These are phyloP conservation scores for Lasioglossum baleicum DNA, from an alignment of 1,140 invertebrate genomes.

Conservation along the genomic window DNA sequence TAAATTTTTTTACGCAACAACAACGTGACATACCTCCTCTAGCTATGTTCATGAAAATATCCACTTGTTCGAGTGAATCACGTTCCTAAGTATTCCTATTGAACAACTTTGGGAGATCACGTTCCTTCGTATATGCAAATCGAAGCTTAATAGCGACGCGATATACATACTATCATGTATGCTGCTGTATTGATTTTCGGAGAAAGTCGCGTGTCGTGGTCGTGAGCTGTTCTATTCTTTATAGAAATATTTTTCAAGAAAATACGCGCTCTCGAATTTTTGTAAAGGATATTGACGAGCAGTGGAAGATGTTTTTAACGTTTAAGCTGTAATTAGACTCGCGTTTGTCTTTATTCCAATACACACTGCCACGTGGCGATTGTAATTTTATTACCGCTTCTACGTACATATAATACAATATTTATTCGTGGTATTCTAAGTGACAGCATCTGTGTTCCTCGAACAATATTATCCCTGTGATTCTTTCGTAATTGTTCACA, in stretches of 20 bases:
- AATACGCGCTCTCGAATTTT: constrained; percentile 22
- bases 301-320: constrained; percentile 8
- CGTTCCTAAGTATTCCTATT: constrained; percentile 47
- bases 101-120: constrained; percentile 37
- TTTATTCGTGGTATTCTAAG: too few relatives aligned
- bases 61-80: constrained; percentile 39
- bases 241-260: constrained; percentile 13
- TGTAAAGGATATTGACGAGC: constrained; percentile 15
- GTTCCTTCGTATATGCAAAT: constrained; percentile 46
- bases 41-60: constrained; percentile 39
- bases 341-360: not conserved
- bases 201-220: not conserved
- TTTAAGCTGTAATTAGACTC: constrained; percentile 52
- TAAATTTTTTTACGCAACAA: constrained; percentile 60
- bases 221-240: constrained; percentile 9
- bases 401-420: too few relatives aligned
- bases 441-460: too few relatives aligned
- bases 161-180: constrained; percentile 9
- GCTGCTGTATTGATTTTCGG: constrained; percentile 29
- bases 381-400: too few relatives aligned
- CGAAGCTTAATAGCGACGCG: constrained; percentile 27
- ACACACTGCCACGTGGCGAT: too few relatives aligned
- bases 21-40: constrained; percentile 28
- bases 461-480: too few relatives aligned
- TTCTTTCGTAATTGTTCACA: too few relatives aligned